Evolutionary conservation across 2,113 vertebrate genomes (phyloP), one percentile per base, ranked within the genome.

Genomic region (Oxygymnocypris stewartii): DNA sequence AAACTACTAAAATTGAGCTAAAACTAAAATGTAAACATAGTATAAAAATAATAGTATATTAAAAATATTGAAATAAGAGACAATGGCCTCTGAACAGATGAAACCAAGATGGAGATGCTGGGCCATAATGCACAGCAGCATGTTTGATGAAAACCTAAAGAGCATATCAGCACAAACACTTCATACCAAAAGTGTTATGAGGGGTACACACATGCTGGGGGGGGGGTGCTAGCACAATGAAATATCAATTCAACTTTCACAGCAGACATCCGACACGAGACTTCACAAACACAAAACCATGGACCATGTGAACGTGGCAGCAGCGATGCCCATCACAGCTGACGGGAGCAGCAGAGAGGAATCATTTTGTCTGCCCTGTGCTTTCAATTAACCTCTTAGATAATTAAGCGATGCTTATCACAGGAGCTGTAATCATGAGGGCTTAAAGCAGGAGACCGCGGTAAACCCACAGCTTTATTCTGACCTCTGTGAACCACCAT

Each of bases 361-460:
- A 61, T 40, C 51, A 25, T 71, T 79, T 63, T 35, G 51, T 20
- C 63, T 28, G 7, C 37, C 14, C 77, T 35, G 28, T 74, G 49
- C 65, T 37, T 80, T 42, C 57, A 74, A 85, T 85, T 31, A 78
- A 85, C 57, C 31, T n/a, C 71, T 54, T 37, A 82, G 84, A 85
- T 88, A 85, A 88, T 82, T 82, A 82, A 59, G 1, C 13, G 78
- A 67, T 85, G 87, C 47, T 76, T 88, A 82, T 85, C 69, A 65
- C 47, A 42, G 51, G 84, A 78, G 37, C 40, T 74, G 65, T 40
- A 20, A 74, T 77, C 40, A 49, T 49, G 37, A 77, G 84, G 57
- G 69, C 18, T n/a, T 40, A 44, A 57, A 40, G 57, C 78, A 0
- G 37, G 71, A 61, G 23, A 76, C 47, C 35, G 18, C 40, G 1